A percentile compares a stretch with the other conserved stretches of the same genome.
Evolutionary conservation across 1,140 invertebrate species (phyloP).

Genomic region (Acyrthosiphon pisum): DNA sequence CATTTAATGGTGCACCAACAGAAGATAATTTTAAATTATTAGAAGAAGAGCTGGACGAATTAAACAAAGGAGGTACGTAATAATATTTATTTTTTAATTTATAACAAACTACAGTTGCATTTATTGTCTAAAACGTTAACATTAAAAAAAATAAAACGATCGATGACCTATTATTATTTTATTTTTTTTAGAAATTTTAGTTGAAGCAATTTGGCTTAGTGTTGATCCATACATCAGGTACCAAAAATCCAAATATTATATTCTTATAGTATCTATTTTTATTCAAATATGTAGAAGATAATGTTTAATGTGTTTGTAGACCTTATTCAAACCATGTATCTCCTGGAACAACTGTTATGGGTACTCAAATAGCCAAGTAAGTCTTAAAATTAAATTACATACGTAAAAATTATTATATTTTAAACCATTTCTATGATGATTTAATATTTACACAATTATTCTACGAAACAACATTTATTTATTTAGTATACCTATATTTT

Average conservation of each 20-base stretch:
- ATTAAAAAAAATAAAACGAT: not conserved
- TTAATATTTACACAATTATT: not conserved
- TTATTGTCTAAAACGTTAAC: not conserved
- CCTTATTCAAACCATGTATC: conserved; percentile 62
- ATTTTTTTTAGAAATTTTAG: conserved; percentile 69
- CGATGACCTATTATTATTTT: not conserved
- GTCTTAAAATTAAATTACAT: conserved; percentile 6
- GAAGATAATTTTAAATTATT: conserved; percentile 70
- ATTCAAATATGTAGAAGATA: not conserved
- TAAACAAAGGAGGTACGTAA: conserved; percentile 70
- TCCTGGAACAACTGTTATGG: conserved; percentile 70
- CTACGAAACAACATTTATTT: not conserved
- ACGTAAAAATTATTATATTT: not conserved
- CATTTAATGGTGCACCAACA: conserved; percentile 73
- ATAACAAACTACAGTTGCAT: not conserved
- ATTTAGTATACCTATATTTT: not conserved
- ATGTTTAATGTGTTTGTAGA: conserved; percentile 59
- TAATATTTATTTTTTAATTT: not conserved
- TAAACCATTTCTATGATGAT: not conserved
- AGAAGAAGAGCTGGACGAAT: conserved; percentile 70
- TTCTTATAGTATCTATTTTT: not conserved
- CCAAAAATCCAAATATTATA: conserved; percentile 56
- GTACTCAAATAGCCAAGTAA: conserved; percentile 70
- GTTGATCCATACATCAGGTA: conserved; percentile 77
- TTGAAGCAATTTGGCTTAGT: conserved; percentile 72